Percentiles rank a stretch among this genome's conserved stretches.
Conservation (phyloP, 2,113 vertebrate species). For the Carassius auratus region DNA sequence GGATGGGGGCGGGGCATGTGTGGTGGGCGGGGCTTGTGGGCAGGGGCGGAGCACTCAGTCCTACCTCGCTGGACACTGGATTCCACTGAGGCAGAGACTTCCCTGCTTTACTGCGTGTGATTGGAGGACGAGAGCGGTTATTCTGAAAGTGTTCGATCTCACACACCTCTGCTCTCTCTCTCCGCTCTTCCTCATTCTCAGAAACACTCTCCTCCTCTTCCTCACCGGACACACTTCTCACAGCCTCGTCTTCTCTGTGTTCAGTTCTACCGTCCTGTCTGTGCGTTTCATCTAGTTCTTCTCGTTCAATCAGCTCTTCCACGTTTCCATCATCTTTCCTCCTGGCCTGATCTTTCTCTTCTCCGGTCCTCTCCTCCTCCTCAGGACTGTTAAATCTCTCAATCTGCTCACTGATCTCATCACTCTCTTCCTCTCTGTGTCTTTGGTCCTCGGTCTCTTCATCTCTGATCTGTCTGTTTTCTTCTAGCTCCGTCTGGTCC, state of each 20-base stretch:
- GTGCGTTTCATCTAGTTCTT: no score
- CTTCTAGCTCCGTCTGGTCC: no score
- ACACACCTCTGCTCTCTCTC: background rate
- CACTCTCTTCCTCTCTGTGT: no score
- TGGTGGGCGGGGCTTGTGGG: background rate
- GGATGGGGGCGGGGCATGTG: no score
- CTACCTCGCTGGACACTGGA: constrained; percentile 30
- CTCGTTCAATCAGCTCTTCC: background rate
- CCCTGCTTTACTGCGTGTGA: background rate
- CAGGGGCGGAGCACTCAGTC: background rate
- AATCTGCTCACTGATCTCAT: no score
- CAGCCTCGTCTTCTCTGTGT: background rate
- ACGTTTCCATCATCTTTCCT: background rate
- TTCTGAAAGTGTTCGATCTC: background rate
- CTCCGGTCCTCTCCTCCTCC: background rate
- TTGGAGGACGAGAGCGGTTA: background rate
- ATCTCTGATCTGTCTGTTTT: no score
- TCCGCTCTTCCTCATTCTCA: background rate
- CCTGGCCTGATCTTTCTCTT: no score
- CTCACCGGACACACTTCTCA: background rate
- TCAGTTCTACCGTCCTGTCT: no score
- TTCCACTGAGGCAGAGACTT: constrained; percentile 36
- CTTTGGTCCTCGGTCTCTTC: no score
- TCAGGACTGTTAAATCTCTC: accelerated
- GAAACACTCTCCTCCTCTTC: background rate